These are phyloP conservation scores for Pammene aurita DNA, from an alignment of 2,888 invertebrate genomes.

Conservation along the genomic window DNA sequence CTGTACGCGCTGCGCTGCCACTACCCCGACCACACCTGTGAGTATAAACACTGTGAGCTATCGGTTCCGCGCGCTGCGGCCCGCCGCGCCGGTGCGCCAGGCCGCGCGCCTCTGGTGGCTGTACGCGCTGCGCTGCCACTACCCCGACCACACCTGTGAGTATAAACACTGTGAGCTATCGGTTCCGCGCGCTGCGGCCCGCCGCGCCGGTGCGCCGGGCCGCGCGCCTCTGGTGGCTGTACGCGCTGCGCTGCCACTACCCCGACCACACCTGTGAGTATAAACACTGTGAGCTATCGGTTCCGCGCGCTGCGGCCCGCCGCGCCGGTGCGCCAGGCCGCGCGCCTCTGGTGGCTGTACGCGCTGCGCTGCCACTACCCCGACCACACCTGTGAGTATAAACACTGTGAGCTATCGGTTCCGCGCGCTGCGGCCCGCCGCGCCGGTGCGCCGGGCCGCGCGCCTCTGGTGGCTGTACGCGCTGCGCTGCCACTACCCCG, in stretches of 20 bases:
- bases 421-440: no score
- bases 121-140: slow-evolving; percentile 88
- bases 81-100: slow-evolving; percentile 75
- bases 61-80: no score
- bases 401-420: no score
- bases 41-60: no score
- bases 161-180: no score
- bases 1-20: neutral
- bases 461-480: slow-evolving; percentile 56
- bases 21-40: neutral
- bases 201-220: no score
- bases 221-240: slow-evolving; percentile 62
- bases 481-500: slow-evolving; percentile 78
- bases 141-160: slow-evolving; percentile 50
- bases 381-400: slow-evolving; percentile 50
- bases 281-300: no score
- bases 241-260: slow-evolving; percentile 68
- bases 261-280: no score
- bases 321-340: no score
- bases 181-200: no score
- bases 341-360: slow-evolving; percentile 91
- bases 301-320: no score
- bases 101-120: slow-evolving; percentile 91
- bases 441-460: no score
- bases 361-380: slow-evolving; percentile 86